phyloP scores from a whole-genome alignment of 2,113 vertebrate genomes.

The Lepus timidus region DNA sequence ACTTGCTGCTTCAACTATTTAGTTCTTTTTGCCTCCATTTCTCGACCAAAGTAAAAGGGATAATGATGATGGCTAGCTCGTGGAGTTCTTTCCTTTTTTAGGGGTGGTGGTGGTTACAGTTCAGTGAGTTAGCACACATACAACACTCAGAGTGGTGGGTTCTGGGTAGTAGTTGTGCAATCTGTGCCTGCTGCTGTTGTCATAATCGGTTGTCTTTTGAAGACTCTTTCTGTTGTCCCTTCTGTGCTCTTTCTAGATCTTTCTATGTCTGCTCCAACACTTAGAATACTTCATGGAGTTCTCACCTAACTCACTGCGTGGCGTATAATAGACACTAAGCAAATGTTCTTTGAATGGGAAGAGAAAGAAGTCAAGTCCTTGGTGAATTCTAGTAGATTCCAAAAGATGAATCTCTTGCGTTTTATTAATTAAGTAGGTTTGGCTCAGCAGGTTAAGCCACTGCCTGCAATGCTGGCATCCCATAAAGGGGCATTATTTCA shows the following conservation, averaged over 20 bases:
- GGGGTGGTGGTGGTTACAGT: neutral
- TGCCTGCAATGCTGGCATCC: too few relatives aligned
- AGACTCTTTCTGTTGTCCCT: neutral
- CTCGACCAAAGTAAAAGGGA: neutral
- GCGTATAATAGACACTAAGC: neutral
- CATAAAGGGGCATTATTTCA: too few relatives aligned
- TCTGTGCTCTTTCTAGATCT: neutral
- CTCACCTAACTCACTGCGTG: neutral
- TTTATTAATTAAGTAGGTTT: neutral
- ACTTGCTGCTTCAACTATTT: neutral
- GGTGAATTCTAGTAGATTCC: neutral
- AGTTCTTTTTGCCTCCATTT: neutral
- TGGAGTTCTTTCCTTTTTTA: neutral
- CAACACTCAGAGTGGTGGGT: too few relatives aligned
- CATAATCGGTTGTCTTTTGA: neutral
- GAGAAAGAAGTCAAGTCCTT: neutral
- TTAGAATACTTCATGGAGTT: accelerated
- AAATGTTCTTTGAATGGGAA: neutral
- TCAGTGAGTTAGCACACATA: neutral
- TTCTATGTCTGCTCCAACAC: neutral
- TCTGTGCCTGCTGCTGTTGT: neutral
- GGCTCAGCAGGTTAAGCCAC: too few relatives aligned
- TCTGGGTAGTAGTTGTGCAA: neutral
- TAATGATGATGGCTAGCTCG: neutral
- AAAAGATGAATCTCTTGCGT: neutral